Percentiles rank a stretch among this genome's conserved stretches.
Evolutionary conservation across 2,888 invertebrate genomes (phyloP).

Genomic region (Harpalus rufipes): DNA sequence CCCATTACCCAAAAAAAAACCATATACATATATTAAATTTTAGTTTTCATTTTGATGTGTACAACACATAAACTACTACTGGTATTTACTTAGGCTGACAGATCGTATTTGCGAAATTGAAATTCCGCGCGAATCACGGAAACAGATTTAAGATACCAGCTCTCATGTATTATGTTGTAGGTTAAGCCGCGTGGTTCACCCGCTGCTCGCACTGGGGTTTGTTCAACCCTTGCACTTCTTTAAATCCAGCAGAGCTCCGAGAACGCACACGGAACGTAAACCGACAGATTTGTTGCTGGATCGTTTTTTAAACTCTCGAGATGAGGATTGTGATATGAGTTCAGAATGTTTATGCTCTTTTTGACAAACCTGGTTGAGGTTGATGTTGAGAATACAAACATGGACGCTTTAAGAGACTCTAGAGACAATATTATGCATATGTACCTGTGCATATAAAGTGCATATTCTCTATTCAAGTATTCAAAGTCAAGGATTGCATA

Average conservation of each 20-base stretch:
- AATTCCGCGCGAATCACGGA: constrained; percentile 58
- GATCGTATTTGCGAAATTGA: constrained; percentile 66
- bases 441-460: too few relatives aligned
- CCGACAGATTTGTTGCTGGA: constrained; percentile 32
- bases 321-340: constrained; percentile 21
- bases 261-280: constrained; percentile 20
- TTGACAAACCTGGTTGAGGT: not conserved
- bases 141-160: constrained; percentile 63
- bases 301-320: constrained; percentile 47
- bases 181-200: constrained; percentile 21
- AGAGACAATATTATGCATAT: too few relatives aligned
- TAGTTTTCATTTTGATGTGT: not conserved
- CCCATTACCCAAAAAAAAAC: not conserved
- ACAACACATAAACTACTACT: constrained; percentile 23
- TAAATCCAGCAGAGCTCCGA: constrained; percentile 19
- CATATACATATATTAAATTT: constrained; percentile 6
- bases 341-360: constrained; percentile 12
- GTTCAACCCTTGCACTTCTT: constrained; percentile 57
- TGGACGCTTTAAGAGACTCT: not conserved
- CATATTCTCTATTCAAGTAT: too few relatives aligned
- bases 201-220: not conserved
- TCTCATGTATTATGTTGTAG: constrained; percentile 52
- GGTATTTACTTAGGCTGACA: constrained; percentile 61
- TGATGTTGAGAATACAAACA: too few relatives aligned
- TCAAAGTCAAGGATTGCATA: not conserved